These are phyloP conservation scores for Glareola pratincola DNA, from an alignment of 2,113 vertebrate species.

Conservation along the genomic window DNA sequence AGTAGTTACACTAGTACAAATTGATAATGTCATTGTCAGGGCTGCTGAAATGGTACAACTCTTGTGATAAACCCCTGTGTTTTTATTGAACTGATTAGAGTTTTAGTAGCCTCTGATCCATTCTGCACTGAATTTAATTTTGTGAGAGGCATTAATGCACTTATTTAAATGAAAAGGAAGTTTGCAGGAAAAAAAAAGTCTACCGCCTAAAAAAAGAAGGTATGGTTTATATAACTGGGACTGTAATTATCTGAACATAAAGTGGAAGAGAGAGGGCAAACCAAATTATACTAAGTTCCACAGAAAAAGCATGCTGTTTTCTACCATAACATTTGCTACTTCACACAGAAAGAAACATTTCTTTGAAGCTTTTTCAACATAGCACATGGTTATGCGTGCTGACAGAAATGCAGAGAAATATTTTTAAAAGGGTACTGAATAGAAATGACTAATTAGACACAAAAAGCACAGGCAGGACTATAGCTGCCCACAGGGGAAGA, in stretches of 20 bases:
- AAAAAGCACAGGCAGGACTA: background rate
- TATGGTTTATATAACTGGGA: background rate
- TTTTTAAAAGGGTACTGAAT: background rate
- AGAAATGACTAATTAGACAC: background rate
- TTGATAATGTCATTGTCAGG: rapidly evolving
- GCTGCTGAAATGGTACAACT: background rate
- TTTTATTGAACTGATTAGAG: background rate
- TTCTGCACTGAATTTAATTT: background rate
- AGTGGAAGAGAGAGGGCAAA: background rate
- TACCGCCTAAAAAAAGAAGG: background rate
- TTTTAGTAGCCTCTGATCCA: background rate
- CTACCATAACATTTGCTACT: background rate
- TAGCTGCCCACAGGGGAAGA: constrained; percentile 14
- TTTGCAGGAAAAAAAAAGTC: background rate
- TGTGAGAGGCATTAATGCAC: background rate
- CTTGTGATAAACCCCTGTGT: background rate
- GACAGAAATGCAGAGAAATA: background rate
- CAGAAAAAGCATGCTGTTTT: background rate
- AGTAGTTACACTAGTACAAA: background rate
- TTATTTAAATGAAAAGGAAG: background rate
- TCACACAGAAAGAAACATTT: background rate
- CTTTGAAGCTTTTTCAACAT: background rate
- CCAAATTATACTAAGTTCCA: background rate
- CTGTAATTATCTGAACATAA: background rate
- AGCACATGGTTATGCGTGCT: background rate